Base-by-base conservation (phyloP, 2,113 vertebrate species). In the Lycaon pictus region DNA sequence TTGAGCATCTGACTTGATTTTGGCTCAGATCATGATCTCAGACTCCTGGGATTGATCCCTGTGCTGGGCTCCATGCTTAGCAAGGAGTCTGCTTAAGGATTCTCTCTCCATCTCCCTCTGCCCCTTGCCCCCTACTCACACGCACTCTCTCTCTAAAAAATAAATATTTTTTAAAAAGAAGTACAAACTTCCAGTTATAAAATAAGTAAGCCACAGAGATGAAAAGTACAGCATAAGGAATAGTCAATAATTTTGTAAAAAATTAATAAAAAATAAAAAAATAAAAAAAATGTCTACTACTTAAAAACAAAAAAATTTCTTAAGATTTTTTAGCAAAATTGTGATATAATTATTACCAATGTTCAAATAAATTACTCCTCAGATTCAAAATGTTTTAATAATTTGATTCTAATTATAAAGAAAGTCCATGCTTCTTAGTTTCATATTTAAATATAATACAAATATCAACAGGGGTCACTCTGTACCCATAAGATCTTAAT, bases 301-400 rank as follows among this genome's bases (percentile, higher is more conserved):
- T 77, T 81, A 86, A 85, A 96, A 94, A 72, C 27, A 81, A 89
- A 84, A 5, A 5, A 43, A 90, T 25, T 95, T 81, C 3, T 19
- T 58, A 80, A 97, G 88, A 56, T 88, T 7, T 76, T 88, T 91
- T 62, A 62, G 43, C 22, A 53, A 94, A 63, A 87, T 86, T 88
- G 5, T 89, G 19, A 23, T 19, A 48, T 74, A 79, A 65, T 91
- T 65, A 56, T 94, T 85, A 29, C 51, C 25, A 77, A 16, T 71
- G 63, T 77, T 90, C 25, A 93, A 69, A 63, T 76, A 81, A 80
- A 85, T 35, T 93, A 93, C 25, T 82, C 22, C 11, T 74, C 9
- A 76, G 35, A 55, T 72, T 96, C 8, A 76, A 95, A 90, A 79
- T 43, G n/a, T 51, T 86, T 77, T 29, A 88, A 25, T 93, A 35